Percentiles rank a stretch among this genome's conserved stretches.
Conservation (phyloP, 2,113 vertebrate species). For the Megaceryle torquata region DNA sequence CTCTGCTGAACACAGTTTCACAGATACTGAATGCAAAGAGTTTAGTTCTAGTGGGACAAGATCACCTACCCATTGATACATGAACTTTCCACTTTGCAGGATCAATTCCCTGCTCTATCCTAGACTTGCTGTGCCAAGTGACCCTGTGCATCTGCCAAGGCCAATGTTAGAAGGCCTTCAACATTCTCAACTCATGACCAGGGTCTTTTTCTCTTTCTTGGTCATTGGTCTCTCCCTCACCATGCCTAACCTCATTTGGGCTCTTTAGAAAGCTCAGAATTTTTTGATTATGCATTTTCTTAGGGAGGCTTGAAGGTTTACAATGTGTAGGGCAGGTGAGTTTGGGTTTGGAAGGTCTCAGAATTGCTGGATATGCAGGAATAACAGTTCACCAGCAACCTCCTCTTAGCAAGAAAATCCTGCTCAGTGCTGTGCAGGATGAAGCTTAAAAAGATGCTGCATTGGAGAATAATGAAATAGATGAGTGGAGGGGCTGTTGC, state of each 20-base stretch:
- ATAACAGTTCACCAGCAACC: background rate
- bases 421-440: background rate
- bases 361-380: background rate
- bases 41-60: background rate
- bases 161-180: background rate
- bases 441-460: background rate
- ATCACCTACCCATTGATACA: background rate
- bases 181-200: background rate
- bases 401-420: background rate
- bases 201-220: background rate
- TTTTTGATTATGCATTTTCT: background rate
- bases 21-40: background rate
- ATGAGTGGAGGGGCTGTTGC: background rate
- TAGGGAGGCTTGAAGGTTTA: background rate
- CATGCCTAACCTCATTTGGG: background rate
- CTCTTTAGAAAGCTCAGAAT: background rate
- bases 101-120: background rate
- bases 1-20: background rate
- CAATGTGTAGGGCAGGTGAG: background rate
- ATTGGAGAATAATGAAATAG: background rate
- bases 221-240: rapidly evolving
- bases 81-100: background rate
- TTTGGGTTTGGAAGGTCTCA: background rate
- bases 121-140: background rate
- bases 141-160: background rate